Evolutionary conservation across 2,888 invertebrate species (phyloP), one percentile per base, ranked within the genome.

Genomic region (Fragum sueziense): DNA sequence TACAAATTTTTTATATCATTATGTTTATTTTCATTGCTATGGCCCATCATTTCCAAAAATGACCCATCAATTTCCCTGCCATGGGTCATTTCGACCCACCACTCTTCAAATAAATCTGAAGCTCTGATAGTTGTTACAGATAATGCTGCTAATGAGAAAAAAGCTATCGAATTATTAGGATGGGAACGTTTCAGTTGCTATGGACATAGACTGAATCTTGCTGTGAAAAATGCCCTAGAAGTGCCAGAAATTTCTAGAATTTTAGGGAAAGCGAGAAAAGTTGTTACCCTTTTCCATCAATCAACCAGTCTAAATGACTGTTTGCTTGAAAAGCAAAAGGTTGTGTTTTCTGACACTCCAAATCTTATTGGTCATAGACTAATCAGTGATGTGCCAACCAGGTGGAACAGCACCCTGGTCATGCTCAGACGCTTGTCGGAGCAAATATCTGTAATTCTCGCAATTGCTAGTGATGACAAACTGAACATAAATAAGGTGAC

Each of bases 151-250:
- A 70, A 76, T 57, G 70, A 70, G 34, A 29, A 20, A 52, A 78
- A 79, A 51, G 81, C 77, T 20, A 34, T 80, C 41, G 41, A 78
- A 3, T 17, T 80, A 1, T 29, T 80, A 17, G 54, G 72, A 0
- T 79, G 79, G 79, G 41, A 14, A 29, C 52, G 78, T 2, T 83
- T 85, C 72, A 78, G 83, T 0, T 85, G 83, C 31, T 81, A 79
- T 72, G 82, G 84, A 2, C 82, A 82, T 47, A 47, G 78, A 2
- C 61, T 84, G 0, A 84, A 84, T 61, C 37, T 86, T 7, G 77
- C 76, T 11, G 84, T 84, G 0, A 79, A 78, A 27, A 67, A 82
- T 54, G 29, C 84, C 20, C 34, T 80, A 4, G n/a, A 27, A 20
- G 57, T 74, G 33, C 67, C 67, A 14, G 74, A 77, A 70, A 41